Evolutionary conservation across 1,140 invertebrate species (phyloP), one percentile per base, ranked within the genome.

Genomic region (Asbolus verrucosus): DNA sequence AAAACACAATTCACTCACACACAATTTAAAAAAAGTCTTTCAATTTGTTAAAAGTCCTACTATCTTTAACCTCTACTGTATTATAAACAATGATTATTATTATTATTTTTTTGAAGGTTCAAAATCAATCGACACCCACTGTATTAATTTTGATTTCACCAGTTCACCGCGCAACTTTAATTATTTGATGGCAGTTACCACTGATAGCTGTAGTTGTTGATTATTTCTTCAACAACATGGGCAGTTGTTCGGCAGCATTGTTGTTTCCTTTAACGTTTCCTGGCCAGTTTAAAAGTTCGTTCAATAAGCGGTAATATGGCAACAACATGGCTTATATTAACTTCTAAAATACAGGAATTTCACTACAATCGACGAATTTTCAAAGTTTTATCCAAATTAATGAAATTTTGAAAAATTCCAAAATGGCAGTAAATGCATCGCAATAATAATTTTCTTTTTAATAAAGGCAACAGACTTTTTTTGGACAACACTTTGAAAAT

Each of bases 1-100:
- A 66, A 43, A 66, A 43, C 18, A 46, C 38, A 27, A 50, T 24
- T 46, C 38, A 30, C 71, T 70, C 70, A 72, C 73, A 75, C 71
- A 73, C 73, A 73, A 75, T 75, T 75, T 75, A 66, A 73, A 73
- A 74, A 70, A 75, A 73, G 71, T 73, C 71, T 75, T 74, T 72
- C 61, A 75, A 75, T 75, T 75, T 75, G 73, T 75, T 75, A 73
- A 75, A 75, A 70, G 67, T 73, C 69, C 72, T 54, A 54, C 46
- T 27, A 54, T 54, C 46, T 54, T 70, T 27, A 27, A 70, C 39
- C 36, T 66, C 31, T 46, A 62, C 19, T 70, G n/a, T 33, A 41
- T 50, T 54, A 60, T 39, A 70, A 73, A 70, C 68, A 67, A 72
- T 65, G 70, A 69, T 69, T 65, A 50, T 27, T 70, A 16, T 61